A percentile compares a stretch with the other conserved stretches of the same genome.
Conservation (phyloP, 2,797 vertebrate species). For the Esox lucius region DNA sequence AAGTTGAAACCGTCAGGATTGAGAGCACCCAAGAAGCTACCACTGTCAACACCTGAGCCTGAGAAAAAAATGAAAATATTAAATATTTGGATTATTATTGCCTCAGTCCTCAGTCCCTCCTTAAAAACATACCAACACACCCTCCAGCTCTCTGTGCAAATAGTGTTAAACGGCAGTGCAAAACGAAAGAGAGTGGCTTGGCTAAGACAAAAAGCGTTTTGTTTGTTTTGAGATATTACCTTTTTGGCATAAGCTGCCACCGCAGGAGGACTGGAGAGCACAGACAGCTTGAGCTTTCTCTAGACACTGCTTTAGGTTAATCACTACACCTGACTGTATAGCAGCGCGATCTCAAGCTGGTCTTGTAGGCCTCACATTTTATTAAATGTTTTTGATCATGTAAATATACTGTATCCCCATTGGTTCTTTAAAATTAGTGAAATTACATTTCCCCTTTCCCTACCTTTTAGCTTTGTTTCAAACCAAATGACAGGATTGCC, state of each 20-base stretch:
- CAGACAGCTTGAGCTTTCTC: constrained; percentile 6
- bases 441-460: not conserved
- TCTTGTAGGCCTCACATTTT: not conserved
- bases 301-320: not conserved
- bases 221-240: constrained; percentile 42
- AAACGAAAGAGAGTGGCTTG: constrained; percentile 21
- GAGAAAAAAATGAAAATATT: not conserved
- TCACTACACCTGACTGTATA: not conserved
- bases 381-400: not conserved
- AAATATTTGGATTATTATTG: not conserved
- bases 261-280: constrained; percentile 13
- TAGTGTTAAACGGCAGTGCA: constrained; percentile 23
- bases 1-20: too few species aligned
- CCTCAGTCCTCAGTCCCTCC: not conserved
- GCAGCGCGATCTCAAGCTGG: not conserved
- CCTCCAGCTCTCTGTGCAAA: constrained; percentile 20
- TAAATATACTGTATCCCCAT: not conserved
- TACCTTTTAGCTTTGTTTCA: not conserved
- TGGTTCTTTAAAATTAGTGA: not conserved
- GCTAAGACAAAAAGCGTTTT: constrained; percentile 13
- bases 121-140: constrained; percentile 17
- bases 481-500: not conserved
- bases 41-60: constrained; percentile 12
- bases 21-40: too few species aligned
- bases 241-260: constrained; percentile 15